Conservation (phyloP, 2,113 vertebrate species). For the Mustela lutreola region DNA sequence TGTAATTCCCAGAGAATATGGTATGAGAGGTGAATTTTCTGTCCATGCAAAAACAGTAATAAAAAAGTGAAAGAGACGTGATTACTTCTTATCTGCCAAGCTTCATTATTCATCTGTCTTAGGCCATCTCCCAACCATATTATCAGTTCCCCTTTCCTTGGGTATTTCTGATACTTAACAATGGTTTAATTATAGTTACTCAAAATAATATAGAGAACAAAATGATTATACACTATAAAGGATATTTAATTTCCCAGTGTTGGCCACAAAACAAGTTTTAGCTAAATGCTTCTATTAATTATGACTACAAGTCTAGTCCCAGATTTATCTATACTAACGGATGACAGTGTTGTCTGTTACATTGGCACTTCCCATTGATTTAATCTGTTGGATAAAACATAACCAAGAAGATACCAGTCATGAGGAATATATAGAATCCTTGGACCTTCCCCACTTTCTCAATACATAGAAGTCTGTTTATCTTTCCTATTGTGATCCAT, state of each 20-base stretch:
- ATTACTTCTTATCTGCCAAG: constrained; percentile 82
- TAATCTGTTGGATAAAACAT: neutral
- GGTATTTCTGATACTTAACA: constrained; percentile 72
- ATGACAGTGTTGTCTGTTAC: neutral
- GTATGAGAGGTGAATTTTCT: constrained; percentile 74
- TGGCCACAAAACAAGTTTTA: constrained; percentile 61
- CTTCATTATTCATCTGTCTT: constrained; percentile 83
- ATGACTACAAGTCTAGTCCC: neutral
- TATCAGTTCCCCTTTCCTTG: constrained; percentile 60
- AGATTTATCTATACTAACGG: neutral
- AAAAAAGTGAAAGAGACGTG: constrained; percentile 77
- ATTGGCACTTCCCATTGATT: neutral
- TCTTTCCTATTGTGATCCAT: constrained; percentile 50
- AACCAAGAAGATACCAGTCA: neutral
- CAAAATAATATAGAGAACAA: constrained; percentile 54
- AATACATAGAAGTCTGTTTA: neutral
- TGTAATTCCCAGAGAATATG: constrained; percentile 71
- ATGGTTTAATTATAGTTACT: constrained; percentile 83
- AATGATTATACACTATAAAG: constrained; percentile 58
- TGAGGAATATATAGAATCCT: neutral
- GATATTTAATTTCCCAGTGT: constrained; percentile 72
- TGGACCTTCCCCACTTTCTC: neutral
- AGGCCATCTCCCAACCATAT: constrained; percentile 73
- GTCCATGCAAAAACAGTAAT: constrained; percentile 61
- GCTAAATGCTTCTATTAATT: constrained; percentile 61